phyloP scores from a whole-genome alignment of 2,113 vertebrate species.

The Meles meles region DNA sequence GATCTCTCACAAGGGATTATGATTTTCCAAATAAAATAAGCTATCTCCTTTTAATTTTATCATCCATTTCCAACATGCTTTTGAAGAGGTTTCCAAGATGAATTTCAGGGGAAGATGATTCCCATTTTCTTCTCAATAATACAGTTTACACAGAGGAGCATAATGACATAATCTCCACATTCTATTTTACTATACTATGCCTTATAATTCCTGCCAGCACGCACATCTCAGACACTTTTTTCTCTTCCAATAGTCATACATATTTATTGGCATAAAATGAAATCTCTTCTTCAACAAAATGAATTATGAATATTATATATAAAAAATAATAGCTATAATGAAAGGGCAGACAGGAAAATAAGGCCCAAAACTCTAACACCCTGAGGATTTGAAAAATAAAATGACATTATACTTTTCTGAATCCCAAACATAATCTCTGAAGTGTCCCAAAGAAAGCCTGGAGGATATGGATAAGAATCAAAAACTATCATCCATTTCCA shows the following conservation, averaged over 20 bases:
- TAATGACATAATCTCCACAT: not conserved
- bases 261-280: constrained; percentile 57
- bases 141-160: not conserved
- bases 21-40: constrained; percentile 63
- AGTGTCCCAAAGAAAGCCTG: not conserved
- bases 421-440: not conserved
- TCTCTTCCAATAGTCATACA: constrained; percentile 25
- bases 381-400: constrained; percentile 41
- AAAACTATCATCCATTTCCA: constrained; percentile 27
- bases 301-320: constrained; percentile 54
- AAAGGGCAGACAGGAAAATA: constrained; percentile 42
- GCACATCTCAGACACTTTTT: not conserved
- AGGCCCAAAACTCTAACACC: not conserved
- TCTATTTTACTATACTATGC: not conserved
- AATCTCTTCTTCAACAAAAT: constrained; percentile 40
- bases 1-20: constrained; percentile 1
- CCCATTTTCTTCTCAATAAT: not conserved
- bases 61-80: constrained; percentile 18
- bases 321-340: constrained; percentile 38
- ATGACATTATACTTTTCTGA: constrained; percentile 7
- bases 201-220: not conserved
- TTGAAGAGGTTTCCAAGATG: constrained; percentile 8
- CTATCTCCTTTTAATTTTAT: not conserved
- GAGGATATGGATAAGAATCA: constrained; percentile 8
- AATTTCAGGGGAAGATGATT: constrained; percentile 12